Percentiles rank a stretch among this genome's conserved stretches.
Conservation (phyloP, 2,113 vertebrate genomes). For the Muscicapa adusta region DNA sequence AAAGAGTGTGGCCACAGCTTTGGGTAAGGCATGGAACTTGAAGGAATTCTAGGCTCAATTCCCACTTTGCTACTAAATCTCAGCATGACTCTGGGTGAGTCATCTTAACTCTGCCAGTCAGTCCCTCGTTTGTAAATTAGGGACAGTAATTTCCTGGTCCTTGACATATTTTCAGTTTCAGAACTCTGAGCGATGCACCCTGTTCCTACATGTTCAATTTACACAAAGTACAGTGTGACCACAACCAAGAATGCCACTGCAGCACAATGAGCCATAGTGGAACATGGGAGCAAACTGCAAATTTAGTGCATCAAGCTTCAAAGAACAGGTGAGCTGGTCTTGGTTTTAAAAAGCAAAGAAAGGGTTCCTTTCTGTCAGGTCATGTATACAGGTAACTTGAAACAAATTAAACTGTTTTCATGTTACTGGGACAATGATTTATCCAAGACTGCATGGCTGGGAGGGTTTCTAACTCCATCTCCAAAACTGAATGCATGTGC, state of each 20-base stretch:
- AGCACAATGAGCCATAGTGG: background rate
- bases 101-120: constrained; percentile 15
- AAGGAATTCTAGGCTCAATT: constrained; percentile 24
- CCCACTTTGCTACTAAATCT: constrained; percentile 8
- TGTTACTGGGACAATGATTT: background rate
- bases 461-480: background rate
- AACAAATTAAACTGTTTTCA: background rate
- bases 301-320: background rate
- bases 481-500: background rate
- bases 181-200: background rate
- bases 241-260: background rate
- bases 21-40: background rate
- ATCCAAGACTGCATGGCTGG: background rate
- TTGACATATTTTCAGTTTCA: background rate
- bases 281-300: background rate
- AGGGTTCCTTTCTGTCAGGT: background rate
- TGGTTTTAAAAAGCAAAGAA: background rate
- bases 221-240: background rate
- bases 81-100: background rate
- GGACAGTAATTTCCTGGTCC: constrained; percentile 4
- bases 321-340: background rate
- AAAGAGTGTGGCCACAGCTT: background rate
- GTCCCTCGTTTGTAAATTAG: background rate
- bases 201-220: background rate
- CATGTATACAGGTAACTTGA: background rate